Evolutionary conservation across 1,140 invertebrate species (phyloP).

Genomic region (Penaeus vannamei): DNA sequence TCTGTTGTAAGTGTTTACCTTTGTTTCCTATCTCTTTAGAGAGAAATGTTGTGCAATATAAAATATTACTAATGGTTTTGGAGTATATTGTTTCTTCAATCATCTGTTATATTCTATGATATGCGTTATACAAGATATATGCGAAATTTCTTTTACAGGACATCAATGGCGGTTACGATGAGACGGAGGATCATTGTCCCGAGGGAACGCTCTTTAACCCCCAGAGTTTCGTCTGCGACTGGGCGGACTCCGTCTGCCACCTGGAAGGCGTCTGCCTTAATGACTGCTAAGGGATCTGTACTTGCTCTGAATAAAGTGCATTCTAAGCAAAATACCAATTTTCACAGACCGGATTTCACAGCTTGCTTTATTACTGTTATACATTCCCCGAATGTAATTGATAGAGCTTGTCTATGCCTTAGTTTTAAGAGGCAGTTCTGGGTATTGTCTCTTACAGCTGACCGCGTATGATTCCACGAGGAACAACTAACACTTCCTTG

Average conservation of each 20-base stretch:
- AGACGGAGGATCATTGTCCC: slow-evolving; percentile 31
- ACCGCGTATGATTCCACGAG: no score
- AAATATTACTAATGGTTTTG: no score
- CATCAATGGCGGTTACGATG: slow-evolving; percentile 27
- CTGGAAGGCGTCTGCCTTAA: slow-evolving; percentile 34
- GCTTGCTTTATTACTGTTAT: no score
- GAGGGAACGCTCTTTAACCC: slow-evolving; percentile 45
- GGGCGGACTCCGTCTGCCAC: slow-evolving; percentile 35
- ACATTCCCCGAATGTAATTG: no score
- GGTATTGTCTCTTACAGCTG: no score
- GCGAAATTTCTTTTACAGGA: neutral
- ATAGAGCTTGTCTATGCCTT: no score
- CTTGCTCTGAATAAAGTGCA: neutral
- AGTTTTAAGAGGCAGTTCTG: no score
- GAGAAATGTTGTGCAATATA: no score
- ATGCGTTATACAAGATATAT: neutral
- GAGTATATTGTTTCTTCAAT: no score
- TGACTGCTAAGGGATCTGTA: slow-evolving; percentile 4
- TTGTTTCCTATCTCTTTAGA: no score
- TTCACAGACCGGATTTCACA: no score
- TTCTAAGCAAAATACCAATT: neutral
- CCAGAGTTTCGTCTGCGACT: slow-evolving; percentile 45
- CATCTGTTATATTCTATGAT: neutral
- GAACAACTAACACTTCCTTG: no score
- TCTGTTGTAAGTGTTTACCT: neutral